Evolutionary conservation across 2,888 invertebrate genomes (phyloP), one percentile per base, ranked within the genome.

Genomic region (Prenolepis imparis): DNA sequence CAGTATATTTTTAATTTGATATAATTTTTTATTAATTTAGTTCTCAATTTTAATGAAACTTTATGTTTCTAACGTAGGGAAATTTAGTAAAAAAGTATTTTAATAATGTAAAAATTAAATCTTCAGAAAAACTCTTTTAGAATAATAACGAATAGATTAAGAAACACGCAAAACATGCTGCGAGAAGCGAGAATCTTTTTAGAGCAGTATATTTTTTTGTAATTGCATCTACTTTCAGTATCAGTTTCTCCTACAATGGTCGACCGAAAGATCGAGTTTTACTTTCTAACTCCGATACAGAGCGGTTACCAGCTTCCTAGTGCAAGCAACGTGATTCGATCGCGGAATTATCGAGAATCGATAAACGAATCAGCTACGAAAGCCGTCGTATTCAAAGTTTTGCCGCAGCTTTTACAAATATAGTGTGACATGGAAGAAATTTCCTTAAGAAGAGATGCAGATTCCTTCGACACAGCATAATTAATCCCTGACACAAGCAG

Each of bases 261-360:
- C 80, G 68, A 36, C 28, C 59, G 41, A 59, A 32, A 73, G 84
- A 86, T 88, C 86, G 81, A 86, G 88, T 86, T 88, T 88, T 83
- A 83, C 88, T 88, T 88, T 88, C 88, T 88, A 88, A 88, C 84
- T 85, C 68, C 52, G 81, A 82, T 63, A 70, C n/a, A 59, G 61
- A 64, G 80, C 66, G 18, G 28, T 32, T 82, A 55, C 66, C 55
- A 28, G 41, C 68, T 77, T 55, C 68, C 77, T 68, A 68, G 68
- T 55, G 39, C 68, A 21, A 6, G 39, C 75, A 77, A 67, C 67
- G 39, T 67, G 68, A 77, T 77, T 68, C 55, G n/a, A 77, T 68
- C 77, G 39, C 39, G 28, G 6, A 68, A 77, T 77, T 77, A 77
- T 77, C 68, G 68, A 28, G 28, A 77, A 68, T 68, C 77, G 68